Evolutionary conservation across 2,797 vertebrate species (phyloP).

Genomic region (Balearica regulorum): DNA sequence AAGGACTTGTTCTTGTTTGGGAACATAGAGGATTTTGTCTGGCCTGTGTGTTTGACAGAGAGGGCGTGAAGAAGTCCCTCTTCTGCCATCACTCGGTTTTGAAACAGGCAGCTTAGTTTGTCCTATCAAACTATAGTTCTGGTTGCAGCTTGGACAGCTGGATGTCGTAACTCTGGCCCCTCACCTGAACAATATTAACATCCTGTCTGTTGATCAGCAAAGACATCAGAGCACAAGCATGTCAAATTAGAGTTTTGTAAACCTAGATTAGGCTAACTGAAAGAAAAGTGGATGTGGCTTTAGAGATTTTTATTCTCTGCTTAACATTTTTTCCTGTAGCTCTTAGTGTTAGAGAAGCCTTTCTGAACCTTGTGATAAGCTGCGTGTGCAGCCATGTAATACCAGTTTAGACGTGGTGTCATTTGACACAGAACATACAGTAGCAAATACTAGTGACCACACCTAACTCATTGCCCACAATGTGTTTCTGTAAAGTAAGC

Average conservation of each 20-base stretch:
- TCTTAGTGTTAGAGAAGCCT: not conserved
- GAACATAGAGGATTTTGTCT: slow-evolving; percentile 25
- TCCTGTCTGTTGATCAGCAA: slow-evolving; percentile 6
- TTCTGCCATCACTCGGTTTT: slow-evolving; percentile 5
- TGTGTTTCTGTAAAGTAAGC: slow-evolving; percentile 3
- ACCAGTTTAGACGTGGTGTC: not conserved
- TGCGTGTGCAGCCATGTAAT: not conserved
- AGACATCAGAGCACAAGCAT: not conserved
- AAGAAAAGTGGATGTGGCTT: not conserved
- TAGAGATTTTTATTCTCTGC: not conserved
- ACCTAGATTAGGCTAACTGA: not conserved
- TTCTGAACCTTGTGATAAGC: not conserved
- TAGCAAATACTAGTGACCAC: not conserved
- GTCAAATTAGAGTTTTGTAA: not conserved
- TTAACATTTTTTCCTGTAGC: not conserved
- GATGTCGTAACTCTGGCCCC: not conserved
- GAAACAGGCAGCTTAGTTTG: slow-evolving; percentile 3
- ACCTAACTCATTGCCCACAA: not conserved
- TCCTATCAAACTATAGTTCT: not conserved
- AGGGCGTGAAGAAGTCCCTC: not conserved
- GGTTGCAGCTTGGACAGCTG: not conserved
- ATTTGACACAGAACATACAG: not conserved
- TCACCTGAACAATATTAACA: slow-evolving; percentile 17
- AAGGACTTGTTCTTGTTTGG: not conserved
- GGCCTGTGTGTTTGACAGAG: not conserved